Evolutionary conservation across 2,113 vertebrate genomes (phyloP), one percentile per base, ranked within the genome.

Genomic region (Charadrius vociferus): DNA sequence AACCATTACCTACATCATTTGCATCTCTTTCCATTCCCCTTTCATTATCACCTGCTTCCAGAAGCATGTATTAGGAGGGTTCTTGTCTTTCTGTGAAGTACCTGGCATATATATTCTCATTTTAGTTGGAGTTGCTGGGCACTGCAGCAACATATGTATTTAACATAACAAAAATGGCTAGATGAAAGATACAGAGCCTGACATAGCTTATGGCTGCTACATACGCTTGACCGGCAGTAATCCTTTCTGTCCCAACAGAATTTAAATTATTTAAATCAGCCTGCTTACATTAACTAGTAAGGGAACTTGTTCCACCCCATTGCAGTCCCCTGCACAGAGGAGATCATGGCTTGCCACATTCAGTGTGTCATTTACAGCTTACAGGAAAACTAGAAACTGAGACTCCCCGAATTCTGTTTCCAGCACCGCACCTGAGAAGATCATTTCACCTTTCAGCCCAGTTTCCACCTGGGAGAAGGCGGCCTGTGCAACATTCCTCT

Each of bases 221-320:
- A 2, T n/a, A 45, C 52, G 24, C 55, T 19, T 36, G 43, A 45
- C 1, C 3, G 65, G 41, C 70, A 86, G 32, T 21, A 87, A 79
- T 81, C 43, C 49, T 30, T 94, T 85, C 78, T 66, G 59, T 66
- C 63, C 67, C 81, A 73, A 23, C 14, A 59, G 83, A 74, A 92
- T 78, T 92, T 88, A 43, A 90, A 77, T 93, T 68, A 94, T 93
- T 95, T 90, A 85, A 43, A 81, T 61, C 85, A 88, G 79, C 24
- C 58, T 90, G 59, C 73, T 82, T 53, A 52, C 74, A 36, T 68
- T 75, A 90, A 50, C 65, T 34, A 47, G 24, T 32, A 32, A 67
- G 53, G n/a, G 75, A 67, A 70, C 24, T 67, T 55, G 39, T 79
- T 87, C 47, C 39, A 78, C 3, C 37, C n/a, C 43, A n/a, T 27